Evolutionary conservation across 2,888 invertebrate species (phyloP), one percentile per base, ranked within the genome.

Genomic region (Chironomus tentans): DNA sequence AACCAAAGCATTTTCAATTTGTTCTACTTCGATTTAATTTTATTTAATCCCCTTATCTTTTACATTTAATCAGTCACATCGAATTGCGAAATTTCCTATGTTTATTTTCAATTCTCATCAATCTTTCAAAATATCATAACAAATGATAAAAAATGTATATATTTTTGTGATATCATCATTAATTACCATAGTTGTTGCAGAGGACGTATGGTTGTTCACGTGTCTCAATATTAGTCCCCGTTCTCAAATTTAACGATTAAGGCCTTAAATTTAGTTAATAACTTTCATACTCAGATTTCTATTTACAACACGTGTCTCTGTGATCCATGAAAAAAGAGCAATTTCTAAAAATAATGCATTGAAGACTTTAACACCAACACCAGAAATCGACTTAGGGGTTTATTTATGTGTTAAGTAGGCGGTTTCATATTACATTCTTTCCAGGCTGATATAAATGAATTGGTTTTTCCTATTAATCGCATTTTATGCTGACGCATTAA

Each of bases 121-220:
- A 74, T 74, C 74, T 74, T 74, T 15, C 13, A n/a, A 68, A 62
- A 74, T 38, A 74, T 74, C 74, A 74, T 74, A 74, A 74, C 74
- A 74, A 74, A 74, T 62, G 62, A 74, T 74, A 74, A 68, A 65
- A 74, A 46, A 68, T 6, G 21, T n/a, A n/a, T n/a, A n/a, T n/a
- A n/a, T n/a, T n/a, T n/a, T n/a, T n/a, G n/a, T 65, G 74, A 74
- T 74, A 74, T 74, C 74, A 74, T 74, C 74, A 68, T 74, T 74
- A 74, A 74, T 74, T 74, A 74, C 74, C 74, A 68, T 65, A 47
- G 72, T 73, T 73, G 72, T 21, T 61, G 61, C 62, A 28, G 48
- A 7, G 15, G 74, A 46, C 74, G 24, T 68, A 68, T 48, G 74
- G 18, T 46, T 15, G 65, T 5, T 65, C 74, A 74, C 74, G 74